These are phyloP conservation scores for Strix aluco DNA, from an alignment of 2,113 vertebrate species.

Conservation along the genomic window DNA sequence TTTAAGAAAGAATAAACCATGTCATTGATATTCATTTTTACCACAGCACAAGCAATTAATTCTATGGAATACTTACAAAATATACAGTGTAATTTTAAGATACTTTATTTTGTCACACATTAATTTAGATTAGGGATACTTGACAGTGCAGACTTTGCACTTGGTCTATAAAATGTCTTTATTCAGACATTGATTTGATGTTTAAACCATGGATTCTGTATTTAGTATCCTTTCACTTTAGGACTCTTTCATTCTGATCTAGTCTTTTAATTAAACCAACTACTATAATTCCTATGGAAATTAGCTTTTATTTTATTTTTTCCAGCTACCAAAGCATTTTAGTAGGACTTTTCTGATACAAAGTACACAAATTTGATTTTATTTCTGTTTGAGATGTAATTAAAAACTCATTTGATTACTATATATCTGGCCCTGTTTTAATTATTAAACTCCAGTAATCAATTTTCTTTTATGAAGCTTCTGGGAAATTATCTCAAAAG, in stretches of 20 bases:
- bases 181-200: slow-evolving; percentile 59
- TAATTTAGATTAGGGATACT: slow-evolving; percentile 41
- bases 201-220: slow-evolving; percentile 36
- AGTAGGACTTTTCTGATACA: slow-evolving; percentile 70
- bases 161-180: slow-evolving; percentile 31
- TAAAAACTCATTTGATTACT: slow-evolving; percentile 84
- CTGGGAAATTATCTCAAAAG: slow-evolving; percentile 87
- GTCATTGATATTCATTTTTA: slow-evolving; percentile 3
- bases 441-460: slow-evolving; percentile 81
- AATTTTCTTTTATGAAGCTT: slow-evolving; percentile 85
- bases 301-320: slow-evolving; percentile 75
- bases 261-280: slow-evolving; percentile 77
- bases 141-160: slow-evolving; percentile 46
- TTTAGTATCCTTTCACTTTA: slow-evolving; percentile 63
- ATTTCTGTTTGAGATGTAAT: slow-evolving; percentile 80
- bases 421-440: slow-evolving; percentile 80
- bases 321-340: slow-evolving; percentile 73
- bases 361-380: slow-evolving; percentile 76
- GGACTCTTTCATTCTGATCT: slow-evolving; percentile 58
- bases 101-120: slow-evolving; percentile 14
- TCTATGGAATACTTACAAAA: neutral
- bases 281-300: slow-evolving; percentile 77
- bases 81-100: slow-evolving; percentile 44
- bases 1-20: slow-evolving; percentile 46
- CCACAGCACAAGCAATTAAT: slow-evolving; percentile 20